Percentiles rank a stretch among this genome's conserved stretches.
Conservation (phyloP, 2,113 vertebrate genomes). For the Oenanthe melanoleuca region DNA sequence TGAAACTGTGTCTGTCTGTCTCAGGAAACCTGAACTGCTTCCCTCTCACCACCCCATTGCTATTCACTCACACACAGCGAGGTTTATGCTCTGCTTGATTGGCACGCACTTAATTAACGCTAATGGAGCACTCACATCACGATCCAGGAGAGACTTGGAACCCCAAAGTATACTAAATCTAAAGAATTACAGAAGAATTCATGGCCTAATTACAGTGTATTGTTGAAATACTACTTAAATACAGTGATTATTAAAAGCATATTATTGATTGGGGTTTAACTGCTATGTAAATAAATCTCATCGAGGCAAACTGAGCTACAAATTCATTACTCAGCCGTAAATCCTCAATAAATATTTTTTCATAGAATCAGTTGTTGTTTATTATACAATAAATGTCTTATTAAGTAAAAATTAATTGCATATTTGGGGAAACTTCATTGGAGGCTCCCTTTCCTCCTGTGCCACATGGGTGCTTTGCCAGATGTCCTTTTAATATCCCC, state of each 20-base stretch:
- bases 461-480: neutral
- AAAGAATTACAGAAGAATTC: conserved; percentile 66
- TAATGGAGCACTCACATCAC: conserved; percentile 38
- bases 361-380: conserved; percentile 71
- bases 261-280: conserved; percentile 70
- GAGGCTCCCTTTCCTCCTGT: neutral
- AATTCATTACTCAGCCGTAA: conserved; percentile 63
- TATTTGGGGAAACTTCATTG: conserved; percentile 43
- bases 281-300: conserved; percentile 66
- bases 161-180: conserved; percentile 61
- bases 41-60: neutral
- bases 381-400: conserved; percentile 75
- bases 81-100: conserved; percentile 53
- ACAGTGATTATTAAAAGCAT: conserved; percentile 71
- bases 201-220: conserved; percentile 67
- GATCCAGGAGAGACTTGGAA: conserved; percentile 63
- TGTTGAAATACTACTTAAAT: conserved; percentile 71
- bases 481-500: neutral
- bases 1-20: neutral
- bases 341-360: conserved; percentile 73
- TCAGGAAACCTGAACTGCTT: neutral
- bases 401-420: conserved; percentile 71
- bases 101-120: conserved; percentile 44
- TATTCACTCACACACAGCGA: neutral
- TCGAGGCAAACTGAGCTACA: conserved; percentile 37